phyloP scores from a whole-genome alignment of 2,888 invertebrate genomes.

The Eristalis intricaria region DNA sequence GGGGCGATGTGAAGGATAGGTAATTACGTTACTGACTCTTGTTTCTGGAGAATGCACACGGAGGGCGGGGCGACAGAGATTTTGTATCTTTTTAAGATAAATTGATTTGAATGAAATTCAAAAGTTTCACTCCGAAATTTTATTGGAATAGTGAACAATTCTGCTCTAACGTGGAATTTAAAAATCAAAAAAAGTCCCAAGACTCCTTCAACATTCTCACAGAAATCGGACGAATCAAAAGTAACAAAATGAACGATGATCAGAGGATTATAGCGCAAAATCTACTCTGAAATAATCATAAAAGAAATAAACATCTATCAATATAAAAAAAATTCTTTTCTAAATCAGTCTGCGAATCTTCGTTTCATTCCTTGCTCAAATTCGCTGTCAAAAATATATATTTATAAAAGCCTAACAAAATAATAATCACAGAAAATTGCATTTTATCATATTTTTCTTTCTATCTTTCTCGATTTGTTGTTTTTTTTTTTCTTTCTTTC shows the following conservation, averaged over 20 bases:
- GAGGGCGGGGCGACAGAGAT: neutral
- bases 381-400: constrained; percentile 68
- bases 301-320: neutral
- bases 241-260: neutral
- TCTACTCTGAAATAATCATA: neutral
- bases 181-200: neutral
- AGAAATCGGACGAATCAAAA: neutral
- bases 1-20: neutral
- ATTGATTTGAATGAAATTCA: neutral
- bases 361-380: constrained; percentile 36
- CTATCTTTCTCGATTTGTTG: neutral
- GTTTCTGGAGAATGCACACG: neutral
- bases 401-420: constrained; percentile 68
- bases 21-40: neutral
- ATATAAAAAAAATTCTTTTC: constrained; percentile 18
- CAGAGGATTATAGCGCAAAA: constrained; percentile 1
- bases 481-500: neutral
- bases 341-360: constrained; percentile 70
- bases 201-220: neutral
- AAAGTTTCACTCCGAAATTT: too few relatives aligned
- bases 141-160: too few relatives aligned
- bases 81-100: neutral
- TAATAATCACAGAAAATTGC: constrained; percentile 72
- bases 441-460: constrained; percentile 60
- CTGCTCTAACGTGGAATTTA: too few relatives aligned